Conservation (phyloP, 2,797 vertebrate species). For the Sciurus carolinensis region DNA sequence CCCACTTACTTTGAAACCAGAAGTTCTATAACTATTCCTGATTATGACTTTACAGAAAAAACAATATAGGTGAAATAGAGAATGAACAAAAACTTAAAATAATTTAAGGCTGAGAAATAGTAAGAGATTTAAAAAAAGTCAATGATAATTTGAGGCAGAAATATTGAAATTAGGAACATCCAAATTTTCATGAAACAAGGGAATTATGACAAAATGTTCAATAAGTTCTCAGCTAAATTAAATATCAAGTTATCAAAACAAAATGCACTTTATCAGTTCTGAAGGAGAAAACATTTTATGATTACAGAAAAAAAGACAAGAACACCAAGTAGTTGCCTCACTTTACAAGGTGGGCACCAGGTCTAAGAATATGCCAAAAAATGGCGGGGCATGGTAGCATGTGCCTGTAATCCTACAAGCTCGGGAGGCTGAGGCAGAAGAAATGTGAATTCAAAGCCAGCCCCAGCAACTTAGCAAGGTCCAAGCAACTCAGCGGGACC, state of each 20-base stretch:
- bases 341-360: background rate
- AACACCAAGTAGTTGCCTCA: background rate
- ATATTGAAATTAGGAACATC: constrained; percentile 41
- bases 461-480: too few species aligned
- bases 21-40: constrained; percentile 44
- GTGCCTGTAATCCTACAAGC: too few species aligned
- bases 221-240: constrained; percentile 47
- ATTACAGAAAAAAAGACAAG: background rate
- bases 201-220: constrained; percentile 52
- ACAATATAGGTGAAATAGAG: background rate
- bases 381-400: too few species aligned
- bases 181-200: constrained; percentile 55
- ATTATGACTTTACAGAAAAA: constrained; percentile 60
- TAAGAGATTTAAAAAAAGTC: constrained; percentile 38
- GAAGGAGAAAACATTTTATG: constrained; percentile 49
- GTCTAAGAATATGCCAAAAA: constrained; percentile 51
- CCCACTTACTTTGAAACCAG: constrained; percentile 46
- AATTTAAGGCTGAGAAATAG: constrained; percentile 38
- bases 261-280: constrained; percentile 46
- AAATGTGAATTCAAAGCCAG: too few species aligned
- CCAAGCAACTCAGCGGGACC: too few species aligned
- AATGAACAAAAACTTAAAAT: constrained; percentile 26
- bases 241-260: constrained; percentile 40
- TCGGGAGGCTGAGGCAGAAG: too few species aligned
- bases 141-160: constrained; percentile 14